Conservation (phyloP, 2,797 vertebrate species). For the Rhynchonycteris naso region DNA sequence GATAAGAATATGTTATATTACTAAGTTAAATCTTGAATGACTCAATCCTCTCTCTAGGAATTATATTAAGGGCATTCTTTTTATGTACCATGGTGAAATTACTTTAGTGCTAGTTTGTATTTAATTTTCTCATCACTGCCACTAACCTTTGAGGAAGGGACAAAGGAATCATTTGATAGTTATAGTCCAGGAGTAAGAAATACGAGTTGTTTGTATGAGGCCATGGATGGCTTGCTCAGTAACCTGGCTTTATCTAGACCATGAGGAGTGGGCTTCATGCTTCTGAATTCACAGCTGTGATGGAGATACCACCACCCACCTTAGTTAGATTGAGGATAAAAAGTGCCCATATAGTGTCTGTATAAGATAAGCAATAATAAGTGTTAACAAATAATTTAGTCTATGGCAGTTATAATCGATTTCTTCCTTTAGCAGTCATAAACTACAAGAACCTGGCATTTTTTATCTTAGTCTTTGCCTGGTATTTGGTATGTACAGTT, state of each 20-base stretch:
- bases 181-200: background rate
- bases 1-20: background rate
- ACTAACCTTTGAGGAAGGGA: background rate
- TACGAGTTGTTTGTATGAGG: background rate
- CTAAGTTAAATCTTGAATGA: background rate
- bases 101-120: background rate
- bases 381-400: background rate
- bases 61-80: background rate
- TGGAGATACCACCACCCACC: background rate
- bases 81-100: background rate
- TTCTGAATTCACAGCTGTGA: background rate
- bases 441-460: background rate
- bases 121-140: background rate
- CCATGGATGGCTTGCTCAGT: background rate
- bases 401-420: background rate
- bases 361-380: background rate
- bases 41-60: background rate
- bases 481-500: background rate
- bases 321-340: background rate
- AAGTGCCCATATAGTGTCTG: background rate
- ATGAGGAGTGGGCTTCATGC: background rate
- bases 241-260: background rate
- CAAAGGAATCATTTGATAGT: background rate
- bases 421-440: background rate
- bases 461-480: constrained; percentile 40